Conservation (phyloP, 1,140 invertebrate genomes). For the Stegodyphus mimosarum region DNA sequence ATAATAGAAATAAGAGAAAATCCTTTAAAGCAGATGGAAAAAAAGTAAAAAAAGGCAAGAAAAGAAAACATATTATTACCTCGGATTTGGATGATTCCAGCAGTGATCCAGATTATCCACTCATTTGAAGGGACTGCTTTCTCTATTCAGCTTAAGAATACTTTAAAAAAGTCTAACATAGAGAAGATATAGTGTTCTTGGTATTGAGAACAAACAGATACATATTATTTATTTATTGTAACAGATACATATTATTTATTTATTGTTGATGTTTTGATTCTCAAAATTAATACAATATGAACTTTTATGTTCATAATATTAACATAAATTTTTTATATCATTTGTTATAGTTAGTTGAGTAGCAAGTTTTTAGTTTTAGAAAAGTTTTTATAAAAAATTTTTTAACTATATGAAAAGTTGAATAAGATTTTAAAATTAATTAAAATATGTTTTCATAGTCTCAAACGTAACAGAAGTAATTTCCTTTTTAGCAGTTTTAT, state of each 20-base stretch:
- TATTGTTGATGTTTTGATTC: constrained; percentile 34
- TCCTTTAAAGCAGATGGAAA: constrained; percentile 71
- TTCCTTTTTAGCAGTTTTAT: constrained; percentile 9
- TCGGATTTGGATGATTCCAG: constrained; percentile 76
- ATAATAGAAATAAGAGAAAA: constrained; percentile 34
- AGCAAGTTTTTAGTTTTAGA: not conserved
- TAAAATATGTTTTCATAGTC: constrained; percentile 9
- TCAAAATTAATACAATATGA: constrained; percentile 30
- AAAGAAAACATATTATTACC: constrained; percentile 71
- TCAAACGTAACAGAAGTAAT: not conserved
- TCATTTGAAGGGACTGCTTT: constrained; percentile 20
- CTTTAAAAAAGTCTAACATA: constrained; percentile 12
- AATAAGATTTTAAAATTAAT: not conserved
- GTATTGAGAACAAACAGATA: constrained; percentile 23
- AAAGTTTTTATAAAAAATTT: too few species aligned
- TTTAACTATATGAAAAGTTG: too few species aligned
- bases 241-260: constrained; percentile 42
- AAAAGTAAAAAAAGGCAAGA: constrained; percentile 75
- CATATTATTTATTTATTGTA: too few species aligned
- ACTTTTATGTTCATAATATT: constrained; percentile 23
- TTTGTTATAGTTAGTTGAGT: constrained; percentile 26
- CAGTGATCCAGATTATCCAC: constrained; percentile 77
- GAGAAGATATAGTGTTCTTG: constrained; percentile 29
- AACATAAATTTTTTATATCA: constrained; percentile 3
- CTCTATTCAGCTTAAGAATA: constrained; percentile 33